A percentile compares a stretch with the other conserved stretches of the same genome.
Evolutionary conservation across 1,140 invertebrate species (phyloP).

Genomic region (Drosophila arizonae): DNA sequence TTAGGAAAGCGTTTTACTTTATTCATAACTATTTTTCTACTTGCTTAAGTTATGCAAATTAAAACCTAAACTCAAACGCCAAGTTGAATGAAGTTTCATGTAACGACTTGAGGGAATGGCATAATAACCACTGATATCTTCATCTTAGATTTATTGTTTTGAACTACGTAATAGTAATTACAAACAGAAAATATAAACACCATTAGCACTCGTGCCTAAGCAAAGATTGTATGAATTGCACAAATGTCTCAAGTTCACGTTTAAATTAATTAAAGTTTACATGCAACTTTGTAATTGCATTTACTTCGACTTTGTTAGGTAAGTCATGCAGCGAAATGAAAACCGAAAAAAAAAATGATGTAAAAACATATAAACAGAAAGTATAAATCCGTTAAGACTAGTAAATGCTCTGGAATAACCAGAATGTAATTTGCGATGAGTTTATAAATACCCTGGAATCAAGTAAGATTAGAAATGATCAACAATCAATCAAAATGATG

Average conservation of each 20-base stretch:
- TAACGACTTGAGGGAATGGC: too few relatives aligned
- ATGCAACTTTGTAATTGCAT: slow-evolving; percentile 12
- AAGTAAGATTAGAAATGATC: too few relatives aligned
- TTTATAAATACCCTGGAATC: too few relatives aligned
- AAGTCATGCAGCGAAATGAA: slow-evolving; percentile 22
- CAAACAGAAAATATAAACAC: background rate
- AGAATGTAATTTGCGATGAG: too few relatives aligned
- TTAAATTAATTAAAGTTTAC: background rate
- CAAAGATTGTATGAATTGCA: slow-evolving; percentile 21
- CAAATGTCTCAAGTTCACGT: slow-evolving; percentile 25
- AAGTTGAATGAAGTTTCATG: too few relatives aligned
- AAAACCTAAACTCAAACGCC: too few relatives aligned
- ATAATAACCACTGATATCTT: background rate
- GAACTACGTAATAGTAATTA: slow-evolving; percentile 9
- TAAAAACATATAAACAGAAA: too few relatives aligned
- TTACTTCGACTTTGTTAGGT: slow-evolving; percentile 5
- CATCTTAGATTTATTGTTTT: background rate
- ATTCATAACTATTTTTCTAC: too few relatives aligned
- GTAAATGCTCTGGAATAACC: background rate
- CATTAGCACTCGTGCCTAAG: slow-evolving; percentile 2
- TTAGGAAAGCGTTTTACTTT: too few relatives aligned
- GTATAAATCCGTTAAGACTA: background rate
- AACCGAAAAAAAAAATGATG: slow-evolving; percentile 9
- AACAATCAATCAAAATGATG: too few relatives aligned
- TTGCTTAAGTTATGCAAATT: too few relatives aligned